Evolutionary conservation across 2,113 vertebrate genomes (phyloP).

Genomic region (Tinamus guttatus): DNA sequence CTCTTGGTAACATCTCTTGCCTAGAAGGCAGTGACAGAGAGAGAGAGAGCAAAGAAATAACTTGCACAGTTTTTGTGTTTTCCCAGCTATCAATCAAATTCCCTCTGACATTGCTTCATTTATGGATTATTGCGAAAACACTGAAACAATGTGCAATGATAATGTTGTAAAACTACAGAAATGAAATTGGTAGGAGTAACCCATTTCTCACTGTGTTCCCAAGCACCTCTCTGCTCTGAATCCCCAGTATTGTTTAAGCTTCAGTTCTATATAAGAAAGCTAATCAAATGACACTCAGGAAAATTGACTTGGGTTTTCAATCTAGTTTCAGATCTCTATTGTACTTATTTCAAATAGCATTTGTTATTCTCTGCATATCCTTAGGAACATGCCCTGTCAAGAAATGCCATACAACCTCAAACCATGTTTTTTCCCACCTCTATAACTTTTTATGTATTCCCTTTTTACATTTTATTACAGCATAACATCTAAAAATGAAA

Average conservation of each 20-base stretch:
- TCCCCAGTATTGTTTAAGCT: constrained; percentile 79
- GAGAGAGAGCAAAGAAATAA: constrained; percentile 65
- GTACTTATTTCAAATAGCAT: constrained; percentile 81
- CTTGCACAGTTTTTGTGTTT: constrained; percentile 47
- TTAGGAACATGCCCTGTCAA: constrained; percentile 80
- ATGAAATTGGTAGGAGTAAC: constrained; percentile 78
- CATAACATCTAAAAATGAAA: constrained; percentile 84
- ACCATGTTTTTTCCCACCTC: constrained; percentile 79
- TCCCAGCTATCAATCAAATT: constrained; percentile 76
- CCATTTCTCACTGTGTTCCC: constrained; percentile 76
- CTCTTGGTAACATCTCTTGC: constrained; percentile 25
- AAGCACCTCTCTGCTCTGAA: constrained; percentile 71
- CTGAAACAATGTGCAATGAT: constrained; percentile 76
- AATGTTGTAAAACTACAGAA: constrained; percentile 74
- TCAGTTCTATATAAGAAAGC: constrained; percentile 78
- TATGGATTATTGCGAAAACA: constrained; percentile 80
- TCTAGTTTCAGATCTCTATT: constrained; percentile 80
- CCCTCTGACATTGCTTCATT: constrained; percentile 76
- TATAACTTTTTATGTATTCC: constrained; percentile 84
- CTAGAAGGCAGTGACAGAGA: constrained; percentile 55
- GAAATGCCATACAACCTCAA: constrained; percentile 80
- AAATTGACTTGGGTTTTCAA: constrained; percentile 83
- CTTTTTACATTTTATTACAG: constrained; percentile 85
- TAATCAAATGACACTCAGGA: constrained; percentile 81
- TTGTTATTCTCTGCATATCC: constrained; percentile 83